Conservation (phyloP, 2,797 vertebrate species). For the Coreius guichenoti region DNA sequence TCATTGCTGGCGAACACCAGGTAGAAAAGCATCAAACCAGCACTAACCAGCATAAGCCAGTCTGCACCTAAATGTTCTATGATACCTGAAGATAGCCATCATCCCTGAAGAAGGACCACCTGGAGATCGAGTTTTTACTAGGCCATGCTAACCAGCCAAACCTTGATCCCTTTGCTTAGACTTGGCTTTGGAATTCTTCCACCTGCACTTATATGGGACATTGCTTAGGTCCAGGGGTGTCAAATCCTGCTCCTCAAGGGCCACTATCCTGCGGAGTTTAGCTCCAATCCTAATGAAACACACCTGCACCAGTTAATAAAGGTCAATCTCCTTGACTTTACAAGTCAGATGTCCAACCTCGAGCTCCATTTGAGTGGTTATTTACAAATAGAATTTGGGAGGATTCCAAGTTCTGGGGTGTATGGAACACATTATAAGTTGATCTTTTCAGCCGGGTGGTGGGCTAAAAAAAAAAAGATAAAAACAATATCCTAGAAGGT, state of each 20-base stretch:
- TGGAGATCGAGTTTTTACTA: background rate
- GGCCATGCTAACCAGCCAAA: background rate
- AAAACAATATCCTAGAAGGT: background rate
- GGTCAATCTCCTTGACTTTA: background rate
- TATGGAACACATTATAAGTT: background rate
- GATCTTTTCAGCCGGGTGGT: background rate
- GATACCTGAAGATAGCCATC: background rate
- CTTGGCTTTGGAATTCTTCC: background rate
- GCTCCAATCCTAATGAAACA: background rate
- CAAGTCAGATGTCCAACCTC: background rate
- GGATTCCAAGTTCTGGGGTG: background rate
- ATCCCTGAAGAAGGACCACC: background rate
- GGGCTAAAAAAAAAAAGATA: background rate
- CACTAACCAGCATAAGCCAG: background rate
- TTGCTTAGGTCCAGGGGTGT: background rate
- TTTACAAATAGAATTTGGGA: conserved; percentile 2
- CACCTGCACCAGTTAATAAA: background rate
- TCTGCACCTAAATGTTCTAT: background rate
- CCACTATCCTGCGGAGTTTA: background rate
- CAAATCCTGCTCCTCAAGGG: background rate
- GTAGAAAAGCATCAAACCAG: background rate
- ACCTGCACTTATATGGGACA: background rate
- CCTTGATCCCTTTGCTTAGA: background rate
- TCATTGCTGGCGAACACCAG: background rate
- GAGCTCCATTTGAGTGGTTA: background rate